These are phyloP conservation scores for Drosophila silvestris DNA, from an alignment of 2,888 invertebrate species.

Conservation along the genomic window DNA sequence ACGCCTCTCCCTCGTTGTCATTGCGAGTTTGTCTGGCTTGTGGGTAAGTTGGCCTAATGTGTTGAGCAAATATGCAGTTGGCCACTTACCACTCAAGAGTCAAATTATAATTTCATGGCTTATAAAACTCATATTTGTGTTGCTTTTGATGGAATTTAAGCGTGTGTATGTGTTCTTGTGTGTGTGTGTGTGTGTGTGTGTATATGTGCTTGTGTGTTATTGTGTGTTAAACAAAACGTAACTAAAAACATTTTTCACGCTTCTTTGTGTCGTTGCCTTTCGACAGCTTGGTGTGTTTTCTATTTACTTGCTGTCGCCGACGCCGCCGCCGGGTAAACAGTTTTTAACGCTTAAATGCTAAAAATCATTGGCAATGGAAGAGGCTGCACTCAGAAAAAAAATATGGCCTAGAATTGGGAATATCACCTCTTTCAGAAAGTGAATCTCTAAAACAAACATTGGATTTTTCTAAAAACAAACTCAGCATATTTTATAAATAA, in stretches of 20 bases:
- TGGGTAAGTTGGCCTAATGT: constrained; percentile 65
- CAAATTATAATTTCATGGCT: constrained; percentile 81
- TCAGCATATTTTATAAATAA: not conserved
- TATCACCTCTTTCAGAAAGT: not conserved
- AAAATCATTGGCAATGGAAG: constrained; percentile 58
- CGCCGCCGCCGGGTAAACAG: constrained; percentile 59
- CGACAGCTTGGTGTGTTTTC: constrained; percentile 58
- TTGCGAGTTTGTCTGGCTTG: constrained; percentile 34
- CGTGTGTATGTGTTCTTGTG: constrained; percentile 9
- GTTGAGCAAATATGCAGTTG: constrained; percentile 69
- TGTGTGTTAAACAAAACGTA: constrained; percentile 76
- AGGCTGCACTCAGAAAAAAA: constrained; percentile 2
- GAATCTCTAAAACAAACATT: not conserved
- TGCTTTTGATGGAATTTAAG: constrained; percentile 75
- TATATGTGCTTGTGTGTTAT: constrained; percentile 17
- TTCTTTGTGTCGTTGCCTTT: constrained; percentile 68
- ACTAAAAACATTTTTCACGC: constrained; percentile 79
- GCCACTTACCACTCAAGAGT: constrained; percentile 76
- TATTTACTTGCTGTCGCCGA: constrained; percentile 65
- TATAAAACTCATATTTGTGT: constrained; percentile 79
- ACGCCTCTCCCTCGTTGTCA: constrained; percentile 54
- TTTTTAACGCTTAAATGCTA: constrained; percentile 81
- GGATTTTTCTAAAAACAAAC: not conserved
- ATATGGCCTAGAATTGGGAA: not conserved
- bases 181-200: constrained; percentile 4